Conservation (phyloP, 2,888 invertebrate species). For the Byasa hedistus region DNA sequence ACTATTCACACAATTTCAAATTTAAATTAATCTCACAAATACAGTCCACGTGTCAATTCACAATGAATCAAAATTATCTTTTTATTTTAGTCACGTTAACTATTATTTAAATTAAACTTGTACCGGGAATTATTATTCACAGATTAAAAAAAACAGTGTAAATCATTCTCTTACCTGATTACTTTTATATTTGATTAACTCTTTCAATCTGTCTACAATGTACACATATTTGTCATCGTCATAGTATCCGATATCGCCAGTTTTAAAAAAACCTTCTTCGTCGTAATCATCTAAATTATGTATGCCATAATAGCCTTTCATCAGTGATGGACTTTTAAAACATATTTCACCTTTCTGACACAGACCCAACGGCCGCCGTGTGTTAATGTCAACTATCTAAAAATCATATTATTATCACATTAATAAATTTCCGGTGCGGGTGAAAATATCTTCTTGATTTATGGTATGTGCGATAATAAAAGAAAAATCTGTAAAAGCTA, state of each 20-base stretch:
- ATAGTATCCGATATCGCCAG: conserved; percentile 42
- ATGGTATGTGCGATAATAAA: too few relatives aligned
- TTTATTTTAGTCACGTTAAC: too few relatives aligned
- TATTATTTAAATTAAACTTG: too few relatives aligned
- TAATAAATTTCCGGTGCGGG: background rate
- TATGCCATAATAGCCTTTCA: conserved; percentile 54
- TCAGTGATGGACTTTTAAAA: conserved; percentile 49
- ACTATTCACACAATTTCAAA: too few relatives aligned
- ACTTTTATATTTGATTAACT: conserved; percentile 41
- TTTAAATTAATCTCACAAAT: too few relatives aligned
- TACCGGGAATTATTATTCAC: too few relatives aligned
- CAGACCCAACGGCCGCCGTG: conserved; percentile 45
- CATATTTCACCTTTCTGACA: conserved; percentile 55
- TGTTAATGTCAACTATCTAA: conserved; percentile 29
- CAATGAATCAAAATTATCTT: too few relatives aligned
- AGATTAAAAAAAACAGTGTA: too few relatives aligned
- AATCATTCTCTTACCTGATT: conserved; percentile 30
- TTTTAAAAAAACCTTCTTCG: conserved; percentile 39
- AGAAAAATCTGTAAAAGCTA: too few relatives aligned
- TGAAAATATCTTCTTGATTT: too few relatives aligned
- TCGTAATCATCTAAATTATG: conserved; percentile 35
- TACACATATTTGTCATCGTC: conserved; percentile 40
- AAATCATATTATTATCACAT: background rate
- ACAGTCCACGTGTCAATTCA: too few relatives aligned
- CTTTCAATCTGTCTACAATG: conserved; percentile 40